Evolutionary conservation across 2,113 vertebrate genomes (phyloP).

Genomic region (Cebus imitator): DNA sequence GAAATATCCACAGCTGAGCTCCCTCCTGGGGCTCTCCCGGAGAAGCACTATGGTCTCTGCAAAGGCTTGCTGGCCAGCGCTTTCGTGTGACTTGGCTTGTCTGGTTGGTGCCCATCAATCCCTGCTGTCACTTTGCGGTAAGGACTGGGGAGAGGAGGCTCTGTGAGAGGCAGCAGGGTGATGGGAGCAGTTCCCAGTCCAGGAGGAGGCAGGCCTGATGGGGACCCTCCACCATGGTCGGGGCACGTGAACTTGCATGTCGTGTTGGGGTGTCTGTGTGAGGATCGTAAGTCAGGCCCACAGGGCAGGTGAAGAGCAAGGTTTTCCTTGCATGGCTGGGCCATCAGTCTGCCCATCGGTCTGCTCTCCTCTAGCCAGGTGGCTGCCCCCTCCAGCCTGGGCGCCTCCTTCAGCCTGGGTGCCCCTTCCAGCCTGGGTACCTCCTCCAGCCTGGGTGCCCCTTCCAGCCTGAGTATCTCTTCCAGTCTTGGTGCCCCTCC

Average conservation of each 20-base stretch:
- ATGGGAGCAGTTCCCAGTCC: not conserved
- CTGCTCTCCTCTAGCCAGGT: not conserved
- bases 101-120: not conserved
- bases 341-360: not conserved
- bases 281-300: not conserved
- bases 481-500: not conserved
- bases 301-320: not conserved
- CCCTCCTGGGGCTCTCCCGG: not conserved
- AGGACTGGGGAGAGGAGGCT: not conserved
- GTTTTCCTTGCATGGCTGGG: not conserved
- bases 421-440: too few relatives aligned
- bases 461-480: not conserved
- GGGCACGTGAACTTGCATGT: not conserved
- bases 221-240: too few relatives aligned
- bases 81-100: not conserved
- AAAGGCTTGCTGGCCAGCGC: not conserved
- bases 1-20: not conserved
- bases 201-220: not conserved
- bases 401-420: not conserved
- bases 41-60: not conserved
- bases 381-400: not conserved
- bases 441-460: too few relatives aligned
- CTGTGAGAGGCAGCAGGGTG: not conserved
- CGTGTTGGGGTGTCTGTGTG: not conserved
- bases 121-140: not conserved